Base-by-base conservation (phyloP, 2,888 invertebrate species). In the Polymixis flavicincta region DNA sequence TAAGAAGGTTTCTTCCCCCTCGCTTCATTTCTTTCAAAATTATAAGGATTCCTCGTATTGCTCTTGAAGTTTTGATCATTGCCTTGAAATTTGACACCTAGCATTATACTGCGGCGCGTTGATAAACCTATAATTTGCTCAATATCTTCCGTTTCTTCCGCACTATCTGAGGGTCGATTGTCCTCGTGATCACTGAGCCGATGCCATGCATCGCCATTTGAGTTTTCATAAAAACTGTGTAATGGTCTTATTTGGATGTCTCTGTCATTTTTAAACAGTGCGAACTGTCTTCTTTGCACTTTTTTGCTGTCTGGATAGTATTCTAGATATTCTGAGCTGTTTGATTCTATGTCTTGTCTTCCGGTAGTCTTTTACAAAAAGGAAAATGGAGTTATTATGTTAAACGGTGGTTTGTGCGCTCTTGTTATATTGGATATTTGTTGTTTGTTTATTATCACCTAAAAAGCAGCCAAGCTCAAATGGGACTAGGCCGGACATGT, bases 101-200 rank as follows among this genome's bases (percentile, higher is more conserved):
- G 48, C 57, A 82, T 75, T 1, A 45, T 28, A 63, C 28, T 77
- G 7, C 14, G 45, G 0, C 25, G 54, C 11, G 61, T 42, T 6
- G 82, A 50, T 37, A 82, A 37, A 13, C 77, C 77, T 19, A 66
- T 37, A 37, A 82, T 64, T 13, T 76, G 32, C 32, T 45, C 61
- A n/a, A 45, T 68, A 0, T 54, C 69, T 25, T 7, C 28, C 19
- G 17, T 60, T 17, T 63, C 77, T 13, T 57, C 50, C 0, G 2
- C n/a, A 52, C 50, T 70, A 4, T 52, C 17, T n/a, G 37, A 17
- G 0, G 42, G 25, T 32, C 2, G 8, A 14, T 5, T 42, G 7
- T 25, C 55, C 25, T 76, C 76, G 11, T 50, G 7, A 50, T 78
- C 78, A 50, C 60, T 61, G 19, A 82, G 50, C 42, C 76, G 25